Conservation (phyloP, 2,113 vertebrate species). For the Orycteropus afer region DNA sequence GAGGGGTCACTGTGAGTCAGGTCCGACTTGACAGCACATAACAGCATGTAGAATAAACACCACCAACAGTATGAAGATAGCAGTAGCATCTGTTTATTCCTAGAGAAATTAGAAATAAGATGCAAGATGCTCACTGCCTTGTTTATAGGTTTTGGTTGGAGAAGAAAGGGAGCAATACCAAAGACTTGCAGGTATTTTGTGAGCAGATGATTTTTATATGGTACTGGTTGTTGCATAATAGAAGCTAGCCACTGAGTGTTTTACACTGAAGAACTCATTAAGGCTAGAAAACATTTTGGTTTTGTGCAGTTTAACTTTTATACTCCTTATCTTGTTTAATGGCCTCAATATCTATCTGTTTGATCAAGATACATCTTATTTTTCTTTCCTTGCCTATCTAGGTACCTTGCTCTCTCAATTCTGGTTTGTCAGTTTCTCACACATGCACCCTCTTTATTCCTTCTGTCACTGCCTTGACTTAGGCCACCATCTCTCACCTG, state of each 20-base stretch:
- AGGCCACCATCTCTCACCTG: neutral
- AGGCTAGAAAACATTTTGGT: neutral
- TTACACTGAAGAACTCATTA: neutral
- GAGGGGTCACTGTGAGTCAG: too few species aligned
- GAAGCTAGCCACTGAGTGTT: conserved; percentile 9
- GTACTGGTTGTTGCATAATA: neutral
- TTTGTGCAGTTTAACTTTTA: neutral
- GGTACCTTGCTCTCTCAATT: neutral
- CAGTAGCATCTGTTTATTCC: neutral
- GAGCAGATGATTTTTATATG: neutral
- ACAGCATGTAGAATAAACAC: too few species aligned
- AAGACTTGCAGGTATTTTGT: neutral
- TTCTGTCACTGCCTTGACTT: neutral
- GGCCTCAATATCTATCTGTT: neutral
- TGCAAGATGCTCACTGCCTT: neutral
- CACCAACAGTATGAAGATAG: neutral
- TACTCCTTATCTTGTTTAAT: neutral
- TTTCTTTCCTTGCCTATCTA: neutral
- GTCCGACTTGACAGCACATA: too few species aligned
- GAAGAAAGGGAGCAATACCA: neutral
- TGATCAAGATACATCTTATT: neutral
- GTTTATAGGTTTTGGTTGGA: neutral
- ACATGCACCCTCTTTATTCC: neutral
- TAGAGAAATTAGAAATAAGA: conserved; percentile 6
- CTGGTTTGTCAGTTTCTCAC: neutral